phyloP scores from a whole-genome alignment of 2,113 vertebrate genomes.

The Campylorhamphus procurvoides region DNA sequence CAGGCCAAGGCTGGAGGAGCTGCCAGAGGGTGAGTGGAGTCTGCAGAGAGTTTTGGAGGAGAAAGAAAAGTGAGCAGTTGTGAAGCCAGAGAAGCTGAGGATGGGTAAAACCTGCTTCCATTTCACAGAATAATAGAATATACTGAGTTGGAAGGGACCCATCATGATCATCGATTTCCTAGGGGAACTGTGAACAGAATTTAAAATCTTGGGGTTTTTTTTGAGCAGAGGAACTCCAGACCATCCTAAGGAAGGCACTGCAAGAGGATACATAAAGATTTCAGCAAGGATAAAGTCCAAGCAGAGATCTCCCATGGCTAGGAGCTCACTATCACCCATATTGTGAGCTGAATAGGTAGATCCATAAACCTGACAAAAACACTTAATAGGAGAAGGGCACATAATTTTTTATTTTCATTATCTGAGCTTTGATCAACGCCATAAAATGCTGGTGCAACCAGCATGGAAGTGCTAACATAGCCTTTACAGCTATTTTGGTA shows the following conservation, averaged over 20 bases:
- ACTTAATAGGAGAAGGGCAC: not conserved
- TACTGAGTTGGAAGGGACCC: not conserved
- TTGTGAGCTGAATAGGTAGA: not conserved
- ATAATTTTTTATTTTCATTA: not conserved
- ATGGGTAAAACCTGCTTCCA: not conserved
- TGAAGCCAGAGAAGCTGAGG: not conserved
- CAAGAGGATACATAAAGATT: not conserved
- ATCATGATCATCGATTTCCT: not conserved
- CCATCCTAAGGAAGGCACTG: not conserved
- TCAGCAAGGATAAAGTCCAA: not conserved
- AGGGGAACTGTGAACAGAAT: not conserved
- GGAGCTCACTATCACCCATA: rapidly evolving
- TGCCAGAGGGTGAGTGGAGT: not conserved
- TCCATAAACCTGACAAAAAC: not conserved
- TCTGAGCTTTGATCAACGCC: not conserved
- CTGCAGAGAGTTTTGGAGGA: not conserved
- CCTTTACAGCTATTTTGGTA: slow-evolving; percentile 45
- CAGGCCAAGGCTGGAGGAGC: not conserved
- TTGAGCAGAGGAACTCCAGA: not conserved
- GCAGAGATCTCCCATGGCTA: not conserved
- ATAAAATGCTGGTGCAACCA: slow-evolving; percentile 16
- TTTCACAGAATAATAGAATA: not conserved
- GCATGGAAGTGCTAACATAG: slow-evolving; percentile 24
- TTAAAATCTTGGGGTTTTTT: not conserved
- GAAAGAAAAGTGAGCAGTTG: not conserved